Evolutionary conservation across 2,113 vertebrate genomes (phyloP), one percentile per base, ranked within the genome.

Genomic region (Carassius auratus): DNA sequence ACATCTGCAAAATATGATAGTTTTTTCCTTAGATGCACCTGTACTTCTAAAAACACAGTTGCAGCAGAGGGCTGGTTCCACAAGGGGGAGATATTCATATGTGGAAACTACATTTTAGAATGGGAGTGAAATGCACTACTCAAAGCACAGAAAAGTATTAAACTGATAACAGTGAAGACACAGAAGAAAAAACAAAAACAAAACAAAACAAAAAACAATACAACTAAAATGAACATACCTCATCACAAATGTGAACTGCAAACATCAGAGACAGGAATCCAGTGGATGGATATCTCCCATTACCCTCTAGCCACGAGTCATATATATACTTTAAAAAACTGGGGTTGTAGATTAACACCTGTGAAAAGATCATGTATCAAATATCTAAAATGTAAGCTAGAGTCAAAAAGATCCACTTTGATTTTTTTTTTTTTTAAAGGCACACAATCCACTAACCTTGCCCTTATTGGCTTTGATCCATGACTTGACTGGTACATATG

Each of bases 281-380:
- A 0, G 98, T 99, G 36, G 98, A 99, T 0, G 97, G 97, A 88
- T 99, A 99, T 82, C 96, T 94, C 0, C 98, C 98, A 0, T 97
- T 97, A 84, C 93, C 87, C 21, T 97, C 95, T 0, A 98, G 93
- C 98, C 98, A 99, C 85, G 78, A 94, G 84, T 98, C 96, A 4
- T 96, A 96, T 74, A 98, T 91, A 0, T 99, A 99, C 89, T 98
- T 99, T 74, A 99, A 96, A 92, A 99, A 99, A 26, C 91, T 83
- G 0, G 98, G 98, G 86, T 90, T 97, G 88, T 97, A 98, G 88
- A 99, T 91, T 81, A 98, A 88, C 85, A 99, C 95, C 98, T 99
- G 94, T 42, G 8, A 12, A 73, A 73, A 71, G 15, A 73, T 38
- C 69, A n/a, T 61, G 1, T n/a, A 61, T n/a, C 21, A 61, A n/a